Conservation (phyloP, 2,888 invertebrate species). For the Branchipolynoe longqiensis region DNA sequence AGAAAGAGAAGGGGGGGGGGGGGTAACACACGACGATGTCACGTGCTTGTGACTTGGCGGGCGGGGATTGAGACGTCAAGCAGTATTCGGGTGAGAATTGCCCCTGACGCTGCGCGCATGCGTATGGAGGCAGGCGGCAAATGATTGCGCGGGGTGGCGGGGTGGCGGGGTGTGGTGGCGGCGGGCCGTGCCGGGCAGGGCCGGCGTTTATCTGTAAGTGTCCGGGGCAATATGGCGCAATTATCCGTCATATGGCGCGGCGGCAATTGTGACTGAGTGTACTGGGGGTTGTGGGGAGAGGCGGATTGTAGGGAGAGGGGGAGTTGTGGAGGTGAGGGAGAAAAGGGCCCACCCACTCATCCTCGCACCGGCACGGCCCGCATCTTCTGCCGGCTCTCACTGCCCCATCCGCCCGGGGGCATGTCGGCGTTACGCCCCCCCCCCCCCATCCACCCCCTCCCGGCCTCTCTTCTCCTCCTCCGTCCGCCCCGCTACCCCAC, state of each 20-base stretch:
- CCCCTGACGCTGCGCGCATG: too few relatives aligned
- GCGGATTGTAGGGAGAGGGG: background rate
- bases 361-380: too few relatives aligned
- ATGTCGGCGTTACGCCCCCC: background rate
- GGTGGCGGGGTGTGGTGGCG: background rate
- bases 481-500: too few relatives aligned
- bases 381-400: background rate
- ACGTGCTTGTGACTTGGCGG: too few relatives aligned
- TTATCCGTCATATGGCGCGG: constrained; percentile 33
- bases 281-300: background rate
- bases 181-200: background rate
- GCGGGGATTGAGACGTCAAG: too few relatives aligned
- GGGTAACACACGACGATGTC: too few relatives aligned
- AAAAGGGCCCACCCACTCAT: too few relatives aligned
- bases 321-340: background rate
- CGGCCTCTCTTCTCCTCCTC: too few relatives aligned
- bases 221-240: constrained; percentile 46
- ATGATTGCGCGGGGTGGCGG: background rate
- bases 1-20: too few relatives aligned
- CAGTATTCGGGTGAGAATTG: too few relatives aligned
- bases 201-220: constrained; percentile 27
- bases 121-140: too few relatives aligned
- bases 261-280: background rate
- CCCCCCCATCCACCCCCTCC: background rate
- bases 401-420: background rate